Conservation (phyloP, 2,888 invertebrate species). For the Baccha elongata region DNA sequence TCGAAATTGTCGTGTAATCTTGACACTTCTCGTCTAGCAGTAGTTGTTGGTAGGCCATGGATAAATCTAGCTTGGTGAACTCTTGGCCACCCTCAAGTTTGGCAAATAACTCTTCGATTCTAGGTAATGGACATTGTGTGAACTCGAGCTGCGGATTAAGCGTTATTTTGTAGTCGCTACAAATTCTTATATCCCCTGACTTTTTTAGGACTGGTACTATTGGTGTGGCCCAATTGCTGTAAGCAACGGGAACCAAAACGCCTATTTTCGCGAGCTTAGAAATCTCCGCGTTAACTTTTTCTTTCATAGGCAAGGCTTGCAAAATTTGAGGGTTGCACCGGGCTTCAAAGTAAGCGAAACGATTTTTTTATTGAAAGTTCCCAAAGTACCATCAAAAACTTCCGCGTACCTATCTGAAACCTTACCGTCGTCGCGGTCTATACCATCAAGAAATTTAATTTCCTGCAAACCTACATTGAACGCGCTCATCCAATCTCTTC, state of each 20-base stretch:
- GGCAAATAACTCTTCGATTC: constrained; percentile 74
- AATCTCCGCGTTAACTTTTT: not conserved
- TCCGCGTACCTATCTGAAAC: not conserved
- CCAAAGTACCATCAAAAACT: not conserved
- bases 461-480: not conserved
- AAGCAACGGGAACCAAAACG: too few species aligned
- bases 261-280: too few species aligned
- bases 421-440: not conserved
- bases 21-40: constrained; percentile 75
- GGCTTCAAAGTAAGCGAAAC: not conserved
- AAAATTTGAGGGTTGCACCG: not conserved
- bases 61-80: constrained; percentile 75
- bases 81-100: constrained; percentile 44
- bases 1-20: constrained; percentile 23
- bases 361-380: too few species aligned
- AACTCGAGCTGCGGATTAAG: constrained; percentile 74
- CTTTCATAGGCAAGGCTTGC: constrained; percentile 2
- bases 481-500: not conserved
- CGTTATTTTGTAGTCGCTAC: constrained; percentile 60
- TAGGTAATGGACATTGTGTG: constrained; percentile 74
- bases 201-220: too few species aligned
- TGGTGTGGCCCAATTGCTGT: too few species aligned
- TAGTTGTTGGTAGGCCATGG: constrained; percentile 77
- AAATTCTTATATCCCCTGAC: constrained; percentile 22
- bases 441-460: not conserved